A percentile compares a stretch with the other conserved stretches of the same genome.
These are phyloP conservation scores for Phytoseiulus persimilis DNA, from an alignment of 2,888 invertebrate genomes.

Conservation along the genomic window DNA sequence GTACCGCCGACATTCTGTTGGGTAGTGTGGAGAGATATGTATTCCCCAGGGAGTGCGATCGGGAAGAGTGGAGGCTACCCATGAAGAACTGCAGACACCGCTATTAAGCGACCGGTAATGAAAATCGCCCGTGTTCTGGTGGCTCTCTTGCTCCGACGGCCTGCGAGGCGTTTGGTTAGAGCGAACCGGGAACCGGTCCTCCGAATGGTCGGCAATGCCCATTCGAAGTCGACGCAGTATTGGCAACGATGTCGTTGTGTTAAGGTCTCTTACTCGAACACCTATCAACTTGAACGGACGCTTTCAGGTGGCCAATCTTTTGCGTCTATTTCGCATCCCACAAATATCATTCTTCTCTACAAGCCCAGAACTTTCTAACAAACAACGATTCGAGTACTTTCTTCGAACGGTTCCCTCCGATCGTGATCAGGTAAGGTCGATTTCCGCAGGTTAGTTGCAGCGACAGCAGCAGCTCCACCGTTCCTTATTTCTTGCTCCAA, in stretches of 20 bases:
- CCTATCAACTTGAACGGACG: background rate
- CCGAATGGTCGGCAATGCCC: background rate
- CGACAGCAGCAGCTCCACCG: too few species aligned
- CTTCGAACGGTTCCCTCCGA: constrained; percentile 88
- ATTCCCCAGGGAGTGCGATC: background rate
- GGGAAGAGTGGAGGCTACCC: background rate
- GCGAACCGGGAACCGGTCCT: background rate
- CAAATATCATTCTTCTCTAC: constrained; percentile 76
- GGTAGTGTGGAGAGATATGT: background rate
- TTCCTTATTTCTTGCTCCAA: too few species aligned
- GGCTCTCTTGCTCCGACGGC: background rate
- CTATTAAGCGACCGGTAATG: background rate
- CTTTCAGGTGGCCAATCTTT: constrained; percentile 66
- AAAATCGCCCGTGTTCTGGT: background rate
- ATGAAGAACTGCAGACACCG: background rate
- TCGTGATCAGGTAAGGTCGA: constrained; percentile 66
- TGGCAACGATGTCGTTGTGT: background rate
- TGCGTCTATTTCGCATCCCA: constrained; percentile 84
- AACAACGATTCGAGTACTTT: constrained; percentile 88
- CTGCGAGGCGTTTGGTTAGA: too few species aligned
- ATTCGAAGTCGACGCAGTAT: background rate
- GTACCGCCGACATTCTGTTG: background rate
- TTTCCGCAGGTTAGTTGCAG: background rate
- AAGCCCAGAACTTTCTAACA: constrained; percentile 83
- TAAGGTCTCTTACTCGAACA: background rate